Base-by-base conservation (phyloP, 2,113 vertebrate species). In the Psilopogon haemacephalus region DNA sequence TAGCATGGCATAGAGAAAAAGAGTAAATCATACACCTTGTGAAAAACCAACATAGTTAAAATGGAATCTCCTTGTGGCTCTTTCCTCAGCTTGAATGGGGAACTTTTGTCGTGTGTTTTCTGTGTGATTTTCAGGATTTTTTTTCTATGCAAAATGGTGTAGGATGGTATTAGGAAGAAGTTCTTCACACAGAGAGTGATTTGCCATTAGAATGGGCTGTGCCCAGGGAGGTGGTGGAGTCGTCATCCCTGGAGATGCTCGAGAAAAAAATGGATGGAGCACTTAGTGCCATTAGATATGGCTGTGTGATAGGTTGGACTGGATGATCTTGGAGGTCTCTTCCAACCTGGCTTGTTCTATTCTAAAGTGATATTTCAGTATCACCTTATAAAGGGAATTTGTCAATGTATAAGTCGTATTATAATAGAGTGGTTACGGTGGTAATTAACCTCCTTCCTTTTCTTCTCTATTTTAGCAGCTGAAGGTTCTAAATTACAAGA, bases 401-500 rank as follows among this genome's bases (percentile, higher is more conserved):
- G 0, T 6, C 8, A 8, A 28, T 77, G 12, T 63, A 62, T 42
- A 52, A 56, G 14, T 72, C 70, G 20, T 20, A 12, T 40, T 81
- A 12, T 46, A 70, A 73, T 44, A 62, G 15, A 13, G 8, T 60
- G 8, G 33, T 23, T 69, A 30, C n/a, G 52, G 64, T 62, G 19
- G n/a, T 83, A 81, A 94, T 54, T 91, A 40, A 69, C 33, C 37
- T 55, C 26, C 56, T 71, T 81, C 62, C 24, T 86, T 86, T 96
- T 68, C 69, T 84, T 97, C 30, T 18, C 44, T 92, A 23, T 95
- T 92, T 67, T 86, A 99, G 98, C 84, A 8, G 96, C 97, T 62
- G 98, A 98, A 95, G 93, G 94, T 80, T 95, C 96, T 75, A 98
- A 97, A 97, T 91, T 84, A 8, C 98, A 98, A 84, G 99, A 99